These are phyloP conservation scores for Octomys mimax DNA, from an alignment of 2,797 vertebrate species.

Conservation along the genomic window DNA sequence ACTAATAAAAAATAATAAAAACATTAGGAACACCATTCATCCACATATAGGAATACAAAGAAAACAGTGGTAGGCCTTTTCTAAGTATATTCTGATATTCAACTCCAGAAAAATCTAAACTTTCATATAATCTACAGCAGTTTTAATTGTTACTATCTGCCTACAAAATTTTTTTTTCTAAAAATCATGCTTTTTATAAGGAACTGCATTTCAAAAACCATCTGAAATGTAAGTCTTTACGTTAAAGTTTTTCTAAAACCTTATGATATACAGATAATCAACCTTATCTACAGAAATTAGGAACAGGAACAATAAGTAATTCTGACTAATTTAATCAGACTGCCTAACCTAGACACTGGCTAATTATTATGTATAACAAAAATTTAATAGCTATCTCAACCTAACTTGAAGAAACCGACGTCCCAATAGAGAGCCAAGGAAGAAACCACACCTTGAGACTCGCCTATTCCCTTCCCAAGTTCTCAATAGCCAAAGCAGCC, in stretches of 20 bases:
- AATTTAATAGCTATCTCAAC: neutral
- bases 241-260: constrained; percentile 34
- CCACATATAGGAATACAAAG: constrained; percentile 68
- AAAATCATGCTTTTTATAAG: constrained; percentile 52
- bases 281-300: neutral
- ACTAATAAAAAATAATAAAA: neutral
- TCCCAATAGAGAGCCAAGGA: constrained; percentile 1
- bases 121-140: constrained; percentile 24
- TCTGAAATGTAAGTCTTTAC: constrained; percentile 13
- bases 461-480: neutral
- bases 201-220: constrained; percentile 18
- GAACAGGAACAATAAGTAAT: neutral
- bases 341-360: neutral
- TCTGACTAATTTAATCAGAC: neutral
- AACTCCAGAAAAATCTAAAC: constrained; percentile 66
- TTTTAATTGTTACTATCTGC: neutral
- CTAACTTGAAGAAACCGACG: neutral
- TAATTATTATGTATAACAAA: neutral
- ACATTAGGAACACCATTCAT: constrained; percentile 71
- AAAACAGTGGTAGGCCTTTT: constrained; percentile 21
- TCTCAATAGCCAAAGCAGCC: neutral
- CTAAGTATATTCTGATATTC: constrained; percentile 30
- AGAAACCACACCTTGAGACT: neutral
- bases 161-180: constrained; percentile 42
- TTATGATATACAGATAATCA: neutral